Percentiles rank a stretch among this genome's conserved stretches.
Evolutionary conservation across 2,888 invertebrate species (phyloP).

Genomic region (Caenorhabditis drosophilae): DNA sequence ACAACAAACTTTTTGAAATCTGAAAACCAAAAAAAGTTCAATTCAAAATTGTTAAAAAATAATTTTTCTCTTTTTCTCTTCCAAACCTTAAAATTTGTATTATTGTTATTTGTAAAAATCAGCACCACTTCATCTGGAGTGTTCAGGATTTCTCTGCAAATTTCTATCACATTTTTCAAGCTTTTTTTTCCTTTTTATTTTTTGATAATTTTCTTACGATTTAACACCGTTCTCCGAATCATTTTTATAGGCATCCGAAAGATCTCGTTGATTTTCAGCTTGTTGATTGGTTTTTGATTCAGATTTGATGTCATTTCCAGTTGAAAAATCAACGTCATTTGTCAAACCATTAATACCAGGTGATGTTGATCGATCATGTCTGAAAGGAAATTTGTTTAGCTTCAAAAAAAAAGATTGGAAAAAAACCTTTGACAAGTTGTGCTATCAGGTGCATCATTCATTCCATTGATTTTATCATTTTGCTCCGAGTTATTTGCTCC

Average conservation of each 20-base stretch:
- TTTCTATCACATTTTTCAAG: no score
- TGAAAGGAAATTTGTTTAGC: slow-evolving; percentile 1
- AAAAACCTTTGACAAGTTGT: slow-evolving; percentile 31
- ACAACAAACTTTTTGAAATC: slow-evolving; percentile 14
- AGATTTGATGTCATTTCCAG: neutral
- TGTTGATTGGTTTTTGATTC: no score
- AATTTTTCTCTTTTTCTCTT: no score
- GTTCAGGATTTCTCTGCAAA: no score
- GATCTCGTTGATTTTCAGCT: no score
- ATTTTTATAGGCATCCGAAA: no score
- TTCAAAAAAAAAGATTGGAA: neutral
- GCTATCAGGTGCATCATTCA: slow-evolving; percentile 26
- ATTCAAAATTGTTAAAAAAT: neutral
- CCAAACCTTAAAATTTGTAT: no score
- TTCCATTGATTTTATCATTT: neutral
- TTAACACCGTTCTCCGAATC: no score
- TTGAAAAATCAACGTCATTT: slow-evolving; percentile 1
- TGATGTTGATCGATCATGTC: slow-evolving; percentile 30
- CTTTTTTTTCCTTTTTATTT: no score
- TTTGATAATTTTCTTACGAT: no score
- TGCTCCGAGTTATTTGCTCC: neutral
- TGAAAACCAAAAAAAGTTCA: slow-evolving; percentile 11
- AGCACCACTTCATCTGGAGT: no score
- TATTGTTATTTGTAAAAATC: no score
- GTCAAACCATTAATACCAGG: slow-evolving; percentile 2